These are phyloP conservation scores for Aelia acuminata DNA, from an alignment of 2,888 invertebrate species.

Conservation along the genomic window DNA sequence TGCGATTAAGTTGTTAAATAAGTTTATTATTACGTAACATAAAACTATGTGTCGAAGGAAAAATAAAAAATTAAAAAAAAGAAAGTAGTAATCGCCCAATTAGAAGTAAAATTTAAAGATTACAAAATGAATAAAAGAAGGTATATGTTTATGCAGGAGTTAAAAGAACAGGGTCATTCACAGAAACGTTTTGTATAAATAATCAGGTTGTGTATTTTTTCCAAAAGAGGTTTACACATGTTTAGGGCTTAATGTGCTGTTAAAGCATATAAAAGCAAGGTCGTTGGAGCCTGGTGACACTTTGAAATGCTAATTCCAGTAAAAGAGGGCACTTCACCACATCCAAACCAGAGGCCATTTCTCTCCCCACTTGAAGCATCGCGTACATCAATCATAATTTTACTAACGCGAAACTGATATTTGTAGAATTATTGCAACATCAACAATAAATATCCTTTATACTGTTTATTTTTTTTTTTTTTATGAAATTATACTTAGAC, in stretches of 20 bases:
- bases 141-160: too few species aligned
- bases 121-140: too few species aligned
- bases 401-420: not conserved
- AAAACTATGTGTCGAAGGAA: too few species aligned
- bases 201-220: conserved; percentile 6
- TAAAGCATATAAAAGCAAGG: conserved; percentile 6
- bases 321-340: conserved; percentile 18
- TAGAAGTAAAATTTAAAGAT: too few species aligned
- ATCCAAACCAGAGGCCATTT: conserved; percentile 33
- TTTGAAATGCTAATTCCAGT: conserved; percentile 1
- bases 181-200: not conserved
- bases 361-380: not conserved
- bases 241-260: conserved; percentile 25
- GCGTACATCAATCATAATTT: not conserved
- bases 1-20: too few species aligned
- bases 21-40: too few species aligned
- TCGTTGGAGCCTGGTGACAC: not conserved
- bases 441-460: too few species aligned
- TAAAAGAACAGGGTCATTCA: not conserved
- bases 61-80: too few species aligned
- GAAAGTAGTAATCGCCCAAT: too few species aligned
- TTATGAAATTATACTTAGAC: too few species aligned
- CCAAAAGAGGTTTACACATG: not conserved
- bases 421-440: not conserved
- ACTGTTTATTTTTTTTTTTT: too few species aligned